phyloP scores from a whole-genome alignment of 2,113 vertebrate species.

The Elephas maximus region DNA sequence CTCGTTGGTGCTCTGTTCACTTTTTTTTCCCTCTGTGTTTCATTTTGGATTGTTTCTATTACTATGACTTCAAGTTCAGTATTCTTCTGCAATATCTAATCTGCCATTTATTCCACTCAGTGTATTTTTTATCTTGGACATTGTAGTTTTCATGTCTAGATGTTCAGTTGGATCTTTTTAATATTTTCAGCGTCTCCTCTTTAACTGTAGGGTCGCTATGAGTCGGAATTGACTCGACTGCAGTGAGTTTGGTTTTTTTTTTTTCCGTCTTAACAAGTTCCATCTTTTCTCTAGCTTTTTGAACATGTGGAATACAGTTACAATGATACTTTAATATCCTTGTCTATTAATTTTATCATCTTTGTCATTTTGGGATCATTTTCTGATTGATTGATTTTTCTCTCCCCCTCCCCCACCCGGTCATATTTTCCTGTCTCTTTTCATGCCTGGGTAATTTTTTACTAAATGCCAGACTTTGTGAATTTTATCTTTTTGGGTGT shows the following conservation, averaged over 20 bases:
- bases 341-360: background rate
- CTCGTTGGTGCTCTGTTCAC: background rate
- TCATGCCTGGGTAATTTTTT: background rate
- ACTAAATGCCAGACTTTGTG: background rate
- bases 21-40: background rate
- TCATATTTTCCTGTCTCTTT: background rate
- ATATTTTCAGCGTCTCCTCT: background rate
- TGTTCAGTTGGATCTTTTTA: background rate
- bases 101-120: background rate
- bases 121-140: background rate
- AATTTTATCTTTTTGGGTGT: background rate
- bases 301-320: background rate
- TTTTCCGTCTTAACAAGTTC: background rate
- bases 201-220: too few species aligned
- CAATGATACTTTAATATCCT: background rate
- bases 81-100: background rate
- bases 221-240: too few species aligned
- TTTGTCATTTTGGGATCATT: background rate
- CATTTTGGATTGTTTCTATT: too few species aligned
- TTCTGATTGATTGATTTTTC: background rate
- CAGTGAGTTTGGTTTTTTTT: too few species aligned
- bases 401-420: too few species aligned
- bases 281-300: background rate
- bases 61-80: background rate
- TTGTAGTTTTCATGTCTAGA: slow-evolving; percentile 2